Evolutionary conservation across 2,113 vertebrate genomes (phyloP), one percentile per base, ranked within the genome.

Genomic region (Muntiacus reevesi): DNA sequence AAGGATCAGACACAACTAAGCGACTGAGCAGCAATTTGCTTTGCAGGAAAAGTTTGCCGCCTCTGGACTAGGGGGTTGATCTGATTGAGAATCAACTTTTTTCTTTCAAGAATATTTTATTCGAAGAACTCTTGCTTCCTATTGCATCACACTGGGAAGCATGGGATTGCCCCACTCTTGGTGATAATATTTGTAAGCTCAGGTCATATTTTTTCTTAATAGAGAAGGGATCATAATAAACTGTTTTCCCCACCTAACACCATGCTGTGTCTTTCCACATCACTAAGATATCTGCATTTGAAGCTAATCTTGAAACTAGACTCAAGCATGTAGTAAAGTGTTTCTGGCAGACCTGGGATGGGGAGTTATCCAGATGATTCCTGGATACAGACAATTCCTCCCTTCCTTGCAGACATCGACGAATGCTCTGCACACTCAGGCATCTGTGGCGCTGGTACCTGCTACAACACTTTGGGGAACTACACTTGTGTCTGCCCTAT

Each of bases 381-480:
- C 21, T 28, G 30, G 36, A 52, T 0, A 6, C 40, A 13, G 11
- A 81, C 47, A 52, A 1, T 52, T 5, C 12, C 62, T 10, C 27
- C 17, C 52, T 59, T 62, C 47, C 23, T 87, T 88, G 2, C 97
- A 99, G 99, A 99, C 97, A 99, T 99, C 0, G 99, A 99, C 1
- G 99, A 99, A 96, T 99, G 99, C 96, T 99, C 99, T 0, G 97
- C 98, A 25, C 99, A 99, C 97, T 98, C 99, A 0, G 99, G 99
- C 6, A 99, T 99, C 98, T 99, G 99, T 0, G 99, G 99, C 59
- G 99, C 99, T 0, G 99, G 99, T 14, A 99, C 99, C 87, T 99
- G 99, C 98, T 99, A 99, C 98, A 99, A 99, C 98, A 99, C 99
- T 28, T 98, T 99, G 33, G 99, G 99, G 90, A 99, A 99, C 99